These are phyloP conservation scores for Venturia canescens DNA, from an alignment of 1,140 invertebrate species.

Conservation along the genomic window DNA sequence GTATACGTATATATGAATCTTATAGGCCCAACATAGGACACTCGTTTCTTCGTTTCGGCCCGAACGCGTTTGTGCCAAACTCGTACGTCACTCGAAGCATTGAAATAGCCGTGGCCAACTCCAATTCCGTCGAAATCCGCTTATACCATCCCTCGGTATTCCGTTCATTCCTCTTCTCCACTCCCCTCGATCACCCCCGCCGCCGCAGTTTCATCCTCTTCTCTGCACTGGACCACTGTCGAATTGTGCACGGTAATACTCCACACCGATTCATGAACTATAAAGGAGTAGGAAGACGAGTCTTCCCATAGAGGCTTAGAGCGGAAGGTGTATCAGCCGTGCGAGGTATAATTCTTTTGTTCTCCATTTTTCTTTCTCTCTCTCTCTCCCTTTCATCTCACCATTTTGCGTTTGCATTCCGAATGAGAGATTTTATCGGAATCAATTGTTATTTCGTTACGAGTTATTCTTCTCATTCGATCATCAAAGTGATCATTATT, in stretches of 20 bases:
- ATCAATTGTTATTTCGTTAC: too few species aligned
- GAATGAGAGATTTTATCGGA: not conserved
- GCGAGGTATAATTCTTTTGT: not conserved
- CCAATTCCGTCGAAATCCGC: constrained; percentile 70
- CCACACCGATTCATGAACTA: constrained; percentile 23
- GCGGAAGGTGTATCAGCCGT: not conserved
- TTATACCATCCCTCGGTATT: constrained; percentile 61
- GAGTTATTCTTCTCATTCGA: too few species aligned
- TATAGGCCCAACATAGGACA: constrained; percentile 52
- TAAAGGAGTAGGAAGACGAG: not conserved
- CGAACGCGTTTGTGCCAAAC: constrained; percentile 39
- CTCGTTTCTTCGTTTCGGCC: not conserved
- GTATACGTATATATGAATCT: constrained; percentile 55
- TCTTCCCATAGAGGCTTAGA: not conserved
- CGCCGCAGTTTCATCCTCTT: constrained; percentile 4
- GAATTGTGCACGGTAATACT: constrained; percentile 16
- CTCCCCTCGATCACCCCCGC: not conserved
- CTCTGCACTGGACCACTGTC: not conserved
- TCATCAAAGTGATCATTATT: too few species aligned
- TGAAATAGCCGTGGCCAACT: constrained; percentile 55
- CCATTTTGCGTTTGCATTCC: not conserved
- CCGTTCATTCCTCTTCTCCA: constrained; percentile 45
- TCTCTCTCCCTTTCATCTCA: too few species aligned
- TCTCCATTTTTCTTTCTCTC: not conserved
- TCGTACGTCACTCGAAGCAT: constrained; percentile 62